Base-by-base conservation (phyloP, 2,797 vertebrate species). In the Ctenosaura bakeri region DNA sequence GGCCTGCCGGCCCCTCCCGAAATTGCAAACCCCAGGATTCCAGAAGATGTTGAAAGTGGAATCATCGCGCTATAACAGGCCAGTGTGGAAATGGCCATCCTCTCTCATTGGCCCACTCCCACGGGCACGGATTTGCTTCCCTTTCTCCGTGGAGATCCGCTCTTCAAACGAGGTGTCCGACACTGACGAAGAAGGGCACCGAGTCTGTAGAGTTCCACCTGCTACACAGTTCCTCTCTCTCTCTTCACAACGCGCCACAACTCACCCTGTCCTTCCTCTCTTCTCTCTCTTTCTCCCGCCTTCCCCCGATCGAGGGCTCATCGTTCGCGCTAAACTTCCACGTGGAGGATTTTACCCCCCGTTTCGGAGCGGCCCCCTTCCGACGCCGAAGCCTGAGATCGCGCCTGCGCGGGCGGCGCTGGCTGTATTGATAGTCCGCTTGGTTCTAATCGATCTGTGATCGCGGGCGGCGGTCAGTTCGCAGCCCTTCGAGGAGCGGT, bases 341-440 rank as follows among this genome's bases (percentile, higher is more conserved):
- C 35, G 9, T 3, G 46, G 0, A 18, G 10, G 1, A 7, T 14
- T 4, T 32, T 9, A 9, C 26, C 24, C 4, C 7, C 6, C 9
- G 16, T 77, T 29, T 22, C 54, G 35, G 5, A 76, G 54, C 14
- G 18, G 8, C 54, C 24, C 71, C 14, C 35, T 52, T 56, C 73
- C 35, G 69, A n/a, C 69, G 10, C 7, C 26, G 16, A 18, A 59
- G 59, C 52, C 7, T 12, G 52, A 52, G 78, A 6, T 4, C 4
- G 10, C 14, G 79, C 52, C 29, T 66, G 29, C 29, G 62, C 1
- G 38, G 2, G 62, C 18, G 4, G 0, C 42, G 42, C 42, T 46
- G 2, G 62, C 0, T 24, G 24, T 52, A 3, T 24, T n/a, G 66
- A 50, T n/a, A 5, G 32, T 32, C 64, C 50, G 22, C 52, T 50